Evolutionary conservation across 2,113 vertebrate genomes (phyloP).

Genomic region (Pelmatolapia mariae): DNA sequence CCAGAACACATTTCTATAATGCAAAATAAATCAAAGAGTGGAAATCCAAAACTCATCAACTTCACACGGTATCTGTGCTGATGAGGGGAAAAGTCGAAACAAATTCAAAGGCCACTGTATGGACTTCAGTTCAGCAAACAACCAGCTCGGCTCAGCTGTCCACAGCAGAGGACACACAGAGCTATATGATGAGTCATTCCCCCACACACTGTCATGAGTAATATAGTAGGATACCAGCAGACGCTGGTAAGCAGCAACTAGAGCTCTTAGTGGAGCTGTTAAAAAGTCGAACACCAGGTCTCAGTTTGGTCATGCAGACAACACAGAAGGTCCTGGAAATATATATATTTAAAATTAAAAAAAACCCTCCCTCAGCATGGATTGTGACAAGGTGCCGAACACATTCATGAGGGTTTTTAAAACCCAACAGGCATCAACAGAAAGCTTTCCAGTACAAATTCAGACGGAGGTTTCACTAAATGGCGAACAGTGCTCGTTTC

Average conservation of each 20-base stretch:
- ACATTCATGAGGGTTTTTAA: conserved; percentile 43
- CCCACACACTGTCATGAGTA: not conserved
- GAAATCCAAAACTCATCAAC: conserved; percentile 33
- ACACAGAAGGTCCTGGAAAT: conserved; percentile 1
- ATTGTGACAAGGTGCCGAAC: conserved; percentile 32
- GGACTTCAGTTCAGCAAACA: conserved; percentile 37
- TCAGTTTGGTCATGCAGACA: conserved; percentile 58
- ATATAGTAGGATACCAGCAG: conserved; percentile 28
- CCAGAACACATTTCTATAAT: conserved; percentile 57
- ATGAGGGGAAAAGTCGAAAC: conserved; percentile 12
- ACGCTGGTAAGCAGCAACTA: conserved; percentile 40
- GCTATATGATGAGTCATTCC: conserved; percentile 8
- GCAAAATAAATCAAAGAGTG: conserved; percentile 59
- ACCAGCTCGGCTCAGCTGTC: not conserved
- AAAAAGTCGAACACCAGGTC: conserved; percentile 18
- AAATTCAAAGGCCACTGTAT: conserved; percentile 54
- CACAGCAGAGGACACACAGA: conserved; percentile 18
- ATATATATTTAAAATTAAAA: not conserved
- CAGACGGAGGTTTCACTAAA: not conserved
- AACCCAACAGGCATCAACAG: not conserved
- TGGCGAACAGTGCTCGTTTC: conserved; percentile 10
- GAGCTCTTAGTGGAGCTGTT: conserved; percentile 7
- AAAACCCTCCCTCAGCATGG: not conserved
- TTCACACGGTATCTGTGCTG: conserved; percentile 1
- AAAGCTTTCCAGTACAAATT: conserved; percentile 23